phyloP scores from a whole-genome alignment of 2,113 vertebrate species.

The Eolophus roseicapilla region DNA sequence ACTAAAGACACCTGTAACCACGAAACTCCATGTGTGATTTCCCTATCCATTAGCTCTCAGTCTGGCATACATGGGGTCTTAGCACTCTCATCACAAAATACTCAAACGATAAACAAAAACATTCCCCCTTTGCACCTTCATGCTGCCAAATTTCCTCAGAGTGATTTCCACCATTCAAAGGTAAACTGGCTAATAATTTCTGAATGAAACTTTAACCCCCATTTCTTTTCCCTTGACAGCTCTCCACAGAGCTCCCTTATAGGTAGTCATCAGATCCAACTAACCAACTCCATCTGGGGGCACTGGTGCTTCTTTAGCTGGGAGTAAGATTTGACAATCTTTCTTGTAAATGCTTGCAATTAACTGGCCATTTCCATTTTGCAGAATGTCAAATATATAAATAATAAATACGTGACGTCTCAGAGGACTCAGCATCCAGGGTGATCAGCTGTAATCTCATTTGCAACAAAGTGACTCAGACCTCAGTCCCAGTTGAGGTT shows the following conservation, averaged over 20 bases:
- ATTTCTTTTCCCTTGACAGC: neutral
- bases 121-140: neutral
- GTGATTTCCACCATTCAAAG: neutral
- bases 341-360: neutral
- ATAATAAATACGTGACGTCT: neutral
- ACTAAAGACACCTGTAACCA: neutral
- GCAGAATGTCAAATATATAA: neutral
- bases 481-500: neutral
- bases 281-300: neutral
- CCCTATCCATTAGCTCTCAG: neutral
- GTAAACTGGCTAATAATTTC: neutral
- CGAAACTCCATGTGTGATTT: neutral
- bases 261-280: neutral
- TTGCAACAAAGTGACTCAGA: neutral
- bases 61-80: neutral
- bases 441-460: neutral
- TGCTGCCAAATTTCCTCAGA: neutral
- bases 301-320: neutral
- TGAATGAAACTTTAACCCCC: neutral
- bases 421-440: neutral
- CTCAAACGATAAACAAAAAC: neutral
- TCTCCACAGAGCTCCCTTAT: neutral
- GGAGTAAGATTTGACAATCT: neutral
- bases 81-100: neutral
- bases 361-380: conserved; percentile 13